A percentile compares a stretch with the other conserved stretches of the same genome.
phyloP scores from a whole-genome alignment of 2,113 vertebrate species.

The Myanophis thanlyinensis region DNA sequence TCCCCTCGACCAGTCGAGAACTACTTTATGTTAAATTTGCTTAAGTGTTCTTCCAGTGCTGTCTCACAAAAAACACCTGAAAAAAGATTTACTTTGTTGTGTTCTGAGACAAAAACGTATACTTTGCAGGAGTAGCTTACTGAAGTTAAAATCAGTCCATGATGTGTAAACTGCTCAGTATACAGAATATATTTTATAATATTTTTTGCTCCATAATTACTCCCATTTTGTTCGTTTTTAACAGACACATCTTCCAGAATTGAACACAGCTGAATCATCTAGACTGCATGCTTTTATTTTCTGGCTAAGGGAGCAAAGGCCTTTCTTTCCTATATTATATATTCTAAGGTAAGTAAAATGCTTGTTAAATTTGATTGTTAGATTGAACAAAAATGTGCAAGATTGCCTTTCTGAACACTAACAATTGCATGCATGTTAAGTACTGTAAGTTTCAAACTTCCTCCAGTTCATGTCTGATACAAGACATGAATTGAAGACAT shows the following conservation, averaged over 20 bases:
- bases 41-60: not conserved
- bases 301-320: slow-evolving; percentile 92
- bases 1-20: not conserved
- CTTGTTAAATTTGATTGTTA: not conserved
- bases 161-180: not conserved
- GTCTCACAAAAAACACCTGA: not conserved
- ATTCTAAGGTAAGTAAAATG: slow-evolving; percentile 82
- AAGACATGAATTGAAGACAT: no score
- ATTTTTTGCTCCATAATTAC: slow-evolving; percentile 12
- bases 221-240: slow-evolving; percentile 27
- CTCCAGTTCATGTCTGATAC: not conserved
- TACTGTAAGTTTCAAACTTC: not conserved
- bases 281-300: slow-evolving; percentile 84
- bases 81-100: not conserved
- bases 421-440: not conserved
- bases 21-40: not conserved
- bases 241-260: slow-evolving; percentile 88
- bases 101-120: no score
- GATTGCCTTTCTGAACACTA: not conserved
- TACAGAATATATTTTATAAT: not conserved
- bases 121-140: not conserved
- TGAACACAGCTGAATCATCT: slow-evolving; percentile 89
- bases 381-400: not conserved
- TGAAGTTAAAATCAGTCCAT: not conserved
- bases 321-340: slow-evolving; percentile 87